Evolutionary conservation across 1,140 invertebrate genomes (phyloP).

Genomic region (Papilio aristodemus): DNA sequence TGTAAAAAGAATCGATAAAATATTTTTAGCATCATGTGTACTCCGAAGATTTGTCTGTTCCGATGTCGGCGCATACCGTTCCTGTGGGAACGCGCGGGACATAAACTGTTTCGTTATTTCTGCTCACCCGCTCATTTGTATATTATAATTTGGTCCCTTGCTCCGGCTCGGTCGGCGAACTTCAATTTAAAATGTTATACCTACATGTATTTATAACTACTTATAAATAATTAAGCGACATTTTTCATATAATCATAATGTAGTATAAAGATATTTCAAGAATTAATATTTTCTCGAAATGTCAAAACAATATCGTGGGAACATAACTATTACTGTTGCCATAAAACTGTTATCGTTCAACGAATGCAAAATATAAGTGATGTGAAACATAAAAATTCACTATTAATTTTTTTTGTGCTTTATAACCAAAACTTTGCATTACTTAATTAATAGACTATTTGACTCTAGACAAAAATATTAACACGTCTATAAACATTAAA

Average conservation of each 20-base stretch:
- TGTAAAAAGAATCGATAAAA: neutral
- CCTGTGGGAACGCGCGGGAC: slow-evolving; percentile 77
- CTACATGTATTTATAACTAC: slow-evolving; percentile 26
- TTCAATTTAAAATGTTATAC: slow-evolving; percentile 64
- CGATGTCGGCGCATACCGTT: slow-evolving; percentile 67
- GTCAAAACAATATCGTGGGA: slow-evolving; percentile 18
- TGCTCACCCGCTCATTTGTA: slow-evolving; percentile 77
- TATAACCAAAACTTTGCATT: neutral
- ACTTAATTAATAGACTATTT: slow-evolving; percentile 1
- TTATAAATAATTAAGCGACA: neutral
- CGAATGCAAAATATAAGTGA: slow-evolving; percentile 11
- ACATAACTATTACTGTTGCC: slow-evolving; percentile 4
- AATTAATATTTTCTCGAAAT: neutral
- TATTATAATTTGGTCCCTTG: slow-evolving; percentile 73
- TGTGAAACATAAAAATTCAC: slow-evolving; percentile 11
- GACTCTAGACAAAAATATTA: neutral
- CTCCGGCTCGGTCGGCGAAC: slow-evolving; percentile 46
- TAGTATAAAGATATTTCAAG: neutral
- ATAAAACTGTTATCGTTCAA: slow-evolving; percentile 12
- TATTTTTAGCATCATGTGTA: slow-evolving; percentile 17
- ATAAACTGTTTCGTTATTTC: slow-evolving; percentile 79
- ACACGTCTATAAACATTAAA: neutral
- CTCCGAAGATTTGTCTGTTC: slow-evolving; percentile 45
- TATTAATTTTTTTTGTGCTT: slow-evolving; percentile 14
- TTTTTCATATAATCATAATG: neutral